phyloP scores from a whole-genome alignment of 2,888 invertebrate genomes.

The Orthosia gothica region DNA sequence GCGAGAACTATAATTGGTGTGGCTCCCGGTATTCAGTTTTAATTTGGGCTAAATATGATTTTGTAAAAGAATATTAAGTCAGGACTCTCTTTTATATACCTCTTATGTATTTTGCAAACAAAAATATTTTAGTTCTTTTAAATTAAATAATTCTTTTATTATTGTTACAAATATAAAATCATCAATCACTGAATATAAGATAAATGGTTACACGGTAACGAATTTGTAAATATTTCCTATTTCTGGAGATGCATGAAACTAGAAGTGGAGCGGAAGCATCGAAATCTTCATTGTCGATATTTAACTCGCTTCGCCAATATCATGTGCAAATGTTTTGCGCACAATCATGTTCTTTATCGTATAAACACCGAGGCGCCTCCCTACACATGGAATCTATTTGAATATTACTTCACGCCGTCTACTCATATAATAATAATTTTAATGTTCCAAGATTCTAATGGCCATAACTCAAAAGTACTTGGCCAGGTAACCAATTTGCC shows the following conservation, averaged over 20 bases:
- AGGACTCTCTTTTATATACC: too few relatives aligned
- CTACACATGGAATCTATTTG: conserved; percentile 52
- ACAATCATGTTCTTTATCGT: conserved; percentile 45
- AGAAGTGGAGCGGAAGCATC: conserved; percentile 25
- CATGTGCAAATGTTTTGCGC: conserved; percentile 42
- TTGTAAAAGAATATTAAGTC: too few relatives aligned
- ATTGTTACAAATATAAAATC: neutral
- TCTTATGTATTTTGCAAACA: too few relatives aligned
- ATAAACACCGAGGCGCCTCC: conserved; percentile 39
- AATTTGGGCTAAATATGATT: neutral
- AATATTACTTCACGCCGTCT: conserved; percentile 31
- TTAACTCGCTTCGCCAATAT: conserved; percentile 23
- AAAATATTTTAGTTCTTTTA: too few relatives aligned
- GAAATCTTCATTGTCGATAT: conserved; percentile 51
- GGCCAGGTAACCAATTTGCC: conserved; percentile 30
- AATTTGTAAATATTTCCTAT: conserved; percentile 16
- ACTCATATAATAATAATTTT: conserved; percentile 5
- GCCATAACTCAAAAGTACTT: conserved; percentile 1
- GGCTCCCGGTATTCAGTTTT: too few relatives aligned
- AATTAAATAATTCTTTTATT: too few relatives aligned
- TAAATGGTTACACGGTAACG: neutral
- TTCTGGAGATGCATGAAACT: neutral
- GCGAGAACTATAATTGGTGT: too few relatives aligned
- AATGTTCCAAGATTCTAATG: conserved; percentile 19
- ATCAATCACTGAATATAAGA: neutral